Conservation (phyloP, 2,888 invertebrate species). For the Alcis repandata region DNA sequence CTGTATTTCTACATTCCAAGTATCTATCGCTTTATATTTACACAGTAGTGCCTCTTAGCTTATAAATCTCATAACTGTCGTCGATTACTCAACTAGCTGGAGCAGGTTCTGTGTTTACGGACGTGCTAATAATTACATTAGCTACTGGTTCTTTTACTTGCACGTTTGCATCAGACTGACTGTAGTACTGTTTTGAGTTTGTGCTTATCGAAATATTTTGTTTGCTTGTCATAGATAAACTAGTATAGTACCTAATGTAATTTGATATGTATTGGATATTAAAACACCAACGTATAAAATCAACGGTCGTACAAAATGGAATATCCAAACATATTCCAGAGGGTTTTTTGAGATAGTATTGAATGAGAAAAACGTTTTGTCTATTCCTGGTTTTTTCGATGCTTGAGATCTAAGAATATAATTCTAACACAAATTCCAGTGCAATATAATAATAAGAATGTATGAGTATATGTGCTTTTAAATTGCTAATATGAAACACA, state of each 20-base stretch:
- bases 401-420: not conserved
- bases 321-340: too few relatives aligned
- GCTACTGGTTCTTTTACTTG: conserved; percentile 38
- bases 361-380: not conserved
- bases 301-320: not conserved
- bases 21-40: not conserved
- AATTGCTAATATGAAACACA: conserved; percentile 41
- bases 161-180: conserved; percentile 26
- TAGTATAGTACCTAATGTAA: not conserved
- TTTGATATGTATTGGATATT: too few relatives aligned
- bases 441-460: not conserved
- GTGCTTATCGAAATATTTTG: conserved; percentile 16
- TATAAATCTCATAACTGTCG: conserved; percentile 43
- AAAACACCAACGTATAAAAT: too few relatives aligned
- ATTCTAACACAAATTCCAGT: not conserved
- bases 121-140: conserved; percentile 44
- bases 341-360: too few relatives aligned
- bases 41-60: not conserved
- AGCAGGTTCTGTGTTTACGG: conserved; percentile 43
- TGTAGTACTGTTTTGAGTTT: conserved; percentile 5
- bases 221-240: not conserved
- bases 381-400: not conserved
- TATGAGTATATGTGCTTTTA: conserved; percentile 32
- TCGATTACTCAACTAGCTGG: conserved; percentile 35
- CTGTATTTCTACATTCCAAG: not conserved